A percentile compares a stretch with the other conserved stretches of the same genome.
Evolutionary conservation across 2,888 invertebrate species (phyloP).

Genomic region (Zaprionus bogoriensis): DNA sequence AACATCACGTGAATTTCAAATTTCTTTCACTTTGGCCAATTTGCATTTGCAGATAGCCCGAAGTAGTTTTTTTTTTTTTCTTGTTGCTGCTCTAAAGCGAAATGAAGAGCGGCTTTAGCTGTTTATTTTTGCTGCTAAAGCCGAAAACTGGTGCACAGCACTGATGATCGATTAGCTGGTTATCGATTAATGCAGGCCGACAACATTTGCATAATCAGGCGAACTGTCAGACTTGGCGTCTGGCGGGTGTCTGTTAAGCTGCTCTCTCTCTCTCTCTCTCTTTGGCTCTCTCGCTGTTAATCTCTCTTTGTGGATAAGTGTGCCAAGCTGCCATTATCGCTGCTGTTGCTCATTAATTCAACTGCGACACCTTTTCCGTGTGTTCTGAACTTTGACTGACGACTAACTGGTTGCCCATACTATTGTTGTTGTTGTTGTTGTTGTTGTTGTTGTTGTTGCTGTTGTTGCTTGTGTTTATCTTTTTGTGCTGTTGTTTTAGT

Average conservation of each 20-base stretch:
- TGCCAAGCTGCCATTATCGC: slow-evolving; percentile 36
- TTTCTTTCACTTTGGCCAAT: slow-evolving; percentile 46
- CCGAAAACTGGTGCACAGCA: slow-evolving; percentile 38
- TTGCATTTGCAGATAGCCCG: slow-evolving; percentile 29
- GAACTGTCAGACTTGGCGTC: slow-evolving; percentile 48
- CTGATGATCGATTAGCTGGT: slow-evolving; percentile 44
- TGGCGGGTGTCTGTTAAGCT: slow-evolving; percentile 20
- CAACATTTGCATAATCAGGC: slow-evolving; percentile 48
- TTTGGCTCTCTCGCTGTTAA: background rate
- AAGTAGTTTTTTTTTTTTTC: too few species aligned
- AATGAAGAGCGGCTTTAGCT: slow-evolving; percentile 15
- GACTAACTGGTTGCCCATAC: slow-evolving; percentile 18
- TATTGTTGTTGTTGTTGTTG: slow-evolving; percentile 13
- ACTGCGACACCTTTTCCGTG: slow-evolving; percentile 61
- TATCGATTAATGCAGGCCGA: slow-evolving; percentile 53
- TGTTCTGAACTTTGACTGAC: slow-evolving; percentile 49
- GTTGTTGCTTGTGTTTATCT: slow-evolving; percentile 24
- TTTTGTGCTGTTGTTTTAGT: slow-evolving; percentile 22
- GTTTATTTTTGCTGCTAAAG: background rate
- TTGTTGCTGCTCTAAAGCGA: too few species aligned
- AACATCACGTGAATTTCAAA: slow-evolving; percentile 29
- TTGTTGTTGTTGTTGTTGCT: slow-evolving; percentile 1
- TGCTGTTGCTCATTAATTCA: slow-evolving; percentile 65
- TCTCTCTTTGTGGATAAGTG: slow-evolving; percentile 40
- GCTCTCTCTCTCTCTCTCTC: background rate